Percentiles rank a stretch among this genome's conserved stretches.
Evolutionary conservation across 2,797 vertebrate species (phyloP).

Genomic region (Synaphobranchus kaupii): DNA sequence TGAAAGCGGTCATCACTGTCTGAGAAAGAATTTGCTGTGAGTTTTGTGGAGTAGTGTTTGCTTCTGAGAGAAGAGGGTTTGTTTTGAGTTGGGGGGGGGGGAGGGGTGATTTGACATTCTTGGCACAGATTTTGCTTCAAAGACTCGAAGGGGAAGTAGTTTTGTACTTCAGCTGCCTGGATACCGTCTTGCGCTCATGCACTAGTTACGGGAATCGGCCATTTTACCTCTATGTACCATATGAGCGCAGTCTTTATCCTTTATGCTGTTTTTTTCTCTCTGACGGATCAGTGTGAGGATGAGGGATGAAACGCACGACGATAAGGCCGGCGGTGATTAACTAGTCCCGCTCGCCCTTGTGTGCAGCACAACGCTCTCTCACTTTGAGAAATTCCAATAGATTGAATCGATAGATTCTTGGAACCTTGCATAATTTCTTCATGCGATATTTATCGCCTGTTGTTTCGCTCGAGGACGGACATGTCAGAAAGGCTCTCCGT

Average conservation of each 20-base stretch:
- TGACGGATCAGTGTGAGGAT: background rate
- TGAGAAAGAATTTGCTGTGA: background rate
- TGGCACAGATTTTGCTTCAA: background rate
- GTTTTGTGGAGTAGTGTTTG: background rate
- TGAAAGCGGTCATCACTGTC: background rate
- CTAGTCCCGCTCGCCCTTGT: background rate
- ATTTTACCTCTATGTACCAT: background rate
- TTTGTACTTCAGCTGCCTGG: background rate
- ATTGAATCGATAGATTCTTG: background rate
- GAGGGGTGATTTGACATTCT: background rate
- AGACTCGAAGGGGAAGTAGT: background rate
- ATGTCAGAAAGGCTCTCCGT: background rate
- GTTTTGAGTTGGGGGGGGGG: background rate
- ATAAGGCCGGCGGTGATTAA: background rate
- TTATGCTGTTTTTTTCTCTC: background rate
- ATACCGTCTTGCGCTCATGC: background rate
- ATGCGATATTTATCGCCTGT: background rate
- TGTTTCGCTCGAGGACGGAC: too few species aligned
- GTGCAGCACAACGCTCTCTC: background rate
- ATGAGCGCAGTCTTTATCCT: background rate
- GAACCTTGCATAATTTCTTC: background rate
- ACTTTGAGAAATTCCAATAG: background rate
- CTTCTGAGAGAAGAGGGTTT: background rate
- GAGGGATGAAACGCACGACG: background rate
- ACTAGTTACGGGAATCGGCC: background rate